Evolutionary conservation across 2,113 vertebrate species (phyloP), one percentile per base, ranked within the genome.

Genomic region (Uria lomvia): DNA sequence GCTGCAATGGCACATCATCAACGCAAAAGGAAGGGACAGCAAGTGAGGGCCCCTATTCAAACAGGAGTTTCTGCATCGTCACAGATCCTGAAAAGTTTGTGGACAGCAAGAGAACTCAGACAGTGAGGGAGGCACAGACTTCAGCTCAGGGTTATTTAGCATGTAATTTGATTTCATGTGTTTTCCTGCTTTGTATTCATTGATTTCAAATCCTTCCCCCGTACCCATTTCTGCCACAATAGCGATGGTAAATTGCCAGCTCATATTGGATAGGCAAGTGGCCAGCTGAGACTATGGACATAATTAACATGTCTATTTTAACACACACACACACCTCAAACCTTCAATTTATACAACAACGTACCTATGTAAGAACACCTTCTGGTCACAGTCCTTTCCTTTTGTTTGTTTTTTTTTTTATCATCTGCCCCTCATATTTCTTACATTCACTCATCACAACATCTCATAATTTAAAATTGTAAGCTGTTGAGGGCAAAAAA

Each of bases 131-230:
- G 53, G 27, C 22, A 71, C 15, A 52, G 47, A 36, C 19, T 58
- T 81, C 34, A 75, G 24, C 45, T 74, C 63, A 58, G 43, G n/a
- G n/a, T 86, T 94, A 70, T 67, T 95, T 88, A 92, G 85, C 43
- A 80, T 63, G 36, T 74, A 32, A 83, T 83, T 80, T 92, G 22
- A 91, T 79, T 91, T 88, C 19, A 18, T 62, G 30, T 60, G 50
- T 63, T 86, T 80, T 75, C 50, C 92, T 67, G 74, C 40, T 93
- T 92, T 77, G 52, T 92, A 93, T 94, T 83, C 59, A 75, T 84
- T 56, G 82, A 83, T 86, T 80, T 90, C 34, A 77, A 90, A 95
- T 90, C 86, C 56, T 77, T 88, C 85, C 55, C 67, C 78, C 23
- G 79, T 49, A 55, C 7, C 29, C 63, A 12, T 59, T 86, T 66